Evolutionary conservation across 1,140 invertebrate genomes (phyloP), one percentile per base, ranked within the genome.

Genomic region (Drosophila repleta): DNA sequence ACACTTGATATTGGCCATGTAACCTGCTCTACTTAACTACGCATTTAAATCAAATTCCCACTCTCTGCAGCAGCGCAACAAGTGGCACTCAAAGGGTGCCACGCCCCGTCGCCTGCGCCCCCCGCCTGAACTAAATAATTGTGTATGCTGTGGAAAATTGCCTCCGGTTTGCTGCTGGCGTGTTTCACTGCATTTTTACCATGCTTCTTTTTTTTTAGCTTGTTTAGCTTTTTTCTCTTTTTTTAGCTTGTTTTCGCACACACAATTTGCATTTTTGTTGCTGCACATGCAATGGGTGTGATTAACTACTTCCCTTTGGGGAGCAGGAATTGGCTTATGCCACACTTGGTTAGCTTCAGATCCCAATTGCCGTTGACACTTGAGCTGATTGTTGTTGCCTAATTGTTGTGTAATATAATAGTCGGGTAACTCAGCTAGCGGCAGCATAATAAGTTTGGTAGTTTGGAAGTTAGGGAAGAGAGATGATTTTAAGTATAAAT

Each of bases 1-100:
- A 76, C 63, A 52, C 35, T 60, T 29, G 21, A 39, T 70, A 55
- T 53, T 73, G 62, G 69, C 69, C 69, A 73, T 61, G 69, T 66
- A 66, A 66, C 64, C 49, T 73, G 69, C 55, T 73, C 69, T 39
- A 67, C 39, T 57, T 57, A 57, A 6, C 21, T 18, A 43, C 24
- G n/a, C 61, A 68, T 85, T 80, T 64, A 74, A 85, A 77, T 85
- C 52, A 70, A 74, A 74, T 66, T 84, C 80, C 81, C 81, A 84
- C 68, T 60, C 77, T 45, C 73, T 63, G 52, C 61, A 17, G 32
- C 51, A 55, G 46, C 45, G 82, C 81, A 84, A 84, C 81, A 84
- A 87, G 81, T 84, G 52, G 61, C 68, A 49, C 24, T 63, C 51
- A 57, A 51, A 65, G 21, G 64, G 56, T 64, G 35, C 72, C 56